phyloP scores from a whole-genome alignment of 2,797 vertebrate species.

The Anas acuta region DNA sequence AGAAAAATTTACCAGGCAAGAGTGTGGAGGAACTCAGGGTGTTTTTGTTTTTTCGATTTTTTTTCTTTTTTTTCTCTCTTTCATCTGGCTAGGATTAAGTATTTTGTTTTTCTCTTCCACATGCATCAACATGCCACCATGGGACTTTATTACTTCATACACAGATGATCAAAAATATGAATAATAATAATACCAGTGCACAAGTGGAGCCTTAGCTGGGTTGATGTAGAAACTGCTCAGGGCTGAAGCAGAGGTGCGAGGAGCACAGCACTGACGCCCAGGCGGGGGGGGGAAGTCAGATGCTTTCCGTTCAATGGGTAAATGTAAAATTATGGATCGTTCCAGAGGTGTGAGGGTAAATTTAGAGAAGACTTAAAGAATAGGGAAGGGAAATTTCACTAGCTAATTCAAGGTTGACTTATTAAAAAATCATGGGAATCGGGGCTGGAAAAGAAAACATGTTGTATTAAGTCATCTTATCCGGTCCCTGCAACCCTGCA shows the following conservation, averaged over 20 bases:
- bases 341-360: background rate
- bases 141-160: slow-evolving; percentile 37
- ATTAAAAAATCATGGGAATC: slow-evolving; percentile 45
- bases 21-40: slow-evolving; percentile 21
- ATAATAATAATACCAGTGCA: background rate
- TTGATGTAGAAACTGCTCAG: slow-evolving; percentile 13
- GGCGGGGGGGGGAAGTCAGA: background rate
- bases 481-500: slow-evolving; percentile 8
- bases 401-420: slow-evolving; percentile 12
- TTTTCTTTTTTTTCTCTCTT: background rate
- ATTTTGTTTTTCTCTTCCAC: slow-evolving; percentile 55
- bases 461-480: slow-evolving; percentile 46
- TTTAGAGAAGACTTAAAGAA: slow-evolving; percentile 9
- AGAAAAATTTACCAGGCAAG: slow-evolving; percentile 26
- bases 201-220: background rate
- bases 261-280: background rate
- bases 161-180: slow-evolving; percentile 13
- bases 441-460: slow-evolving; percentile 27
- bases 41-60: background rate
- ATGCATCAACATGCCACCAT: slow-evolving; percentile 34
- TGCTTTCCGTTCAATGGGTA: background rate
- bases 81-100: slow-evolving; percentile 59
- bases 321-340: background rate
- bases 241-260: background rate
- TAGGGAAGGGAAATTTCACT: background rate